A percentile compares a stretch with the other conserved stretches of the same genome.
These are phyloP conservation scores for Scatophagus argus DNA, from an alignment of 2,113 vertebrate species.

Conservation along the genomic window DNA sequence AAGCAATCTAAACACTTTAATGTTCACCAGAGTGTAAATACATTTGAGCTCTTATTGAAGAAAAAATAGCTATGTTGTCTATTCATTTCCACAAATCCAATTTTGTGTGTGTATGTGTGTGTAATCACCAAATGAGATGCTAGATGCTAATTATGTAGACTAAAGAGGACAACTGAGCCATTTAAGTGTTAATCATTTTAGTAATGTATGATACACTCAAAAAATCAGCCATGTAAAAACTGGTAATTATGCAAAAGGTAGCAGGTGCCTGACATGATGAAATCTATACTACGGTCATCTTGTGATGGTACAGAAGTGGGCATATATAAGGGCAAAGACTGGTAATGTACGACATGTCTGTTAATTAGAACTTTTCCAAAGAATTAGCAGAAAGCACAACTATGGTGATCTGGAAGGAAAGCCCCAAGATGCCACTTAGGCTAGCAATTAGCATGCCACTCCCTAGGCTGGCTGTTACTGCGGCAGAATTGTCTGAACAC, in stretches of 20 bases:
- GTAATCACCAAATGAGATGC: background rate
- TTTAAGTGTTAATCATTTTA: background rate
- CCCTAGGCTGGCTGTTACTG: conserved; percentile 55
- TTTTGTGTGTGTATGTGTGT: background rate
- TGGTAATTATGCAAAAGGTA: background rate
- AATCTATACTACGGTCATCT: background rate
- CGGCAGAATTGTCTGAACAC: conserved; percentile 55
- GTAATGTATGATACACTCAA: background rate
- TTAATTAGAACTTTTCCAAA: conserved; percentile 31
- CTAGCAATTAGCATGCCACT: conserved; percentile 62
- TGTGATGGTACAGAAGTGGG: background rate
- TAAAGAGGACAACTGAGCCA: background rate
- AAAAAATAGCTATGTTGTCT: background rate
- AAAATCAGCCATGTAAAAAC: background rate
- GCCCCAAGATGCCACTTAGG: conserved; percentile 56
- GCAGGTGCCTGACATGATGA: conserved; percentile 2
- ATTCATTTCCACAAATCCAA: background rate
- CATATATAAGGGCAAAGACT: background rate
- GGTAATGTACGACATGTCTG: conserved; percentile 10
- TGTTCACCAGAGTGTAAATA: background rate
- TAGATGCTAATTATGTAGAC: background rate
- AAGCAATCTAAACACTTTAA: background rate
- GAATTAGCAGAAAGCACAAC: conserved; percentile 25
- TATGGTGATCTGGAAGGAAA: conserved; percentile 42
- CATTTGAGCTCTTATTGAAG: background rate